Conservation (phyloP, 2,113 vertebrate species). For the Solea solea region DNA sequence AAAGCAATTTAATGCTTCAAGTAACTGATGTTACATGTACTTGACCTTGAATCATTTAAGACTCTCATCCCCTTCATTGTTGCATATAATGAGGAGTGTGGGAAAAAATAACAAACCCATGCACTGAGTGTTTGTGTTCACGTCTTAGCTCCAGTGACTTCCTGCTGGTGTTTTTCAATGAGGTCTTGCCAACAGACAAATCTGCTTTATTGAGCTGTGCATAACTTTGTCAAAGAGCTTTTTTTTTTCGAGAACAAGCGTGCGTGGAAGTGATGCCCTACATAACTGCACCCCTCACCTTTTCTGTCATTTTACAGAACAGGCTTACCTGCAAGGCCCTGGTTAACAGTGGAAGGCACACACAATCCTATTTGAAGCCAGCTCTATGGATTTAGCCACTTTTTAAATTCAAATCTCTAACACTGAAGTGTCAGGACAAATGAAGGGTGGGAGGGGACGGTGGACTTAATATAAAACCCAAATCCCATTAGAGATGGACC, state of each 20-base stretch:
- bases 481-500: constrained; percentile 85
- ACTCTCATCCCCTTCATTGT: constrained; percentile 22
- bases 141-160: constrained; percentile 16
- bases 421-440: constrained; percentile 71
- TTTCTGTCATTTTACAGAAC: constrained; percentile 69
- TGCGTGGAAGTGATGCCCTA: constrained; percentile 64
- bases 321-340: constrained; percentile 64
- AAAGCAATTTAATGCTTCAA: not conserved
- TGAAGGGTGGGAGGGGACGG: constrained; percentile 64
- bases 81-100: constrained; percentile 37
- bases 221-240: constrained; percentile 25
- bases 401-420: constrained; percentile 82
- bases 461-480: constrained; percentile 83
- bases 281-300: constrained; percentile 70
- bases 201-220: constrained; percentile 19
- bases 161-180: constrained; percentile 19
- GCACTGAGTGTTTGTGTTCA: constrained; percentile 16
- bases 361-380: constrained; percentile 77
- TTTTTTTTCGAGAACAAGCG: constrained; percentile 38
- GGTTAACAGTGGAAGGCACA: constrained; percentile 66
- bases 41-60: constrained; percentile 12
- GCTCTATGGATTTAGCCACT: constrained; percentile 78
- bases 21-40: not conserved
- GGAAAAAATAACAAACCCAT: constrained; percentile 24
- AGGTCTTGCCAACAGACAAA: constrained; percentile 12